Percentiles rank a stretch among this genome's conserved stretches.
These are phyloP conservation scores for Idaea biselata DNA, from an alignment of 2,888 invertebrate species.

Conservation along the genomic window DNA sequence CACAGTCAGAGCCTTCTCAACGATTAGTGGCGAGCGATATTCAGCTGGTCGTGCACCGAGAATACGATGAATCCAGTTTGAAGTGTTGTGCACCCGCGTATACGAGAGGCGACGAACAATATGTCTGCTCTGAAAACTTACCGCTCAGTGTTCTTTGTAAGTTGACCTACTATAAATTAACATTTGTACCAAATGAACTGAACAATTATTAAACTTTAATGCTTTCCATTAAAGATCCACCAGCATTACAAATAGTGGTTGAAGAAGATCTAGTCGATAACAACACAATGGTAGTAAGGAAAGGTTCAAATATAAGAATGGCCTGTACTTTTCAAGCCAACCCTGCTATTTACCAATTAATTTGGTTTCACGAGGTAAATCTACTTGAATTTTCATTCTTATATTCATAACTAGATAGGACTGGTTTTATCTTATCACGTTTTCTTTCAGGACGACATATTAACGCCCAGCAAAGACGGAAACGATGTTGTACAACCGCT, in stretches of 20 bases:
- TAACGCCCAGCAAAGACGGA: constrained; percentile 38
- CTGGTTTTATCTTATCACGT: neutral
- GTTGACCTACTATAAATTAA: constrained; percentile 26
- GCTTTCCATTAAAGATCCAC: constrained; percentile 52
- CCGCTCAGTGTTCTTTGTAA: constrained; percentile 63
- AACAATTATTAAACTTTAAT: neutral
- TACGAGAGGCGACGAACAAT: constrained; percentile 38
- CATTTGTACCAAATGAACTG: neutral
- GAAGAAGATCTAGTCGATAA: constrained; percentile 47
- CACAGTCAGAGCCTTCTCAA: constrained; percentile 58
- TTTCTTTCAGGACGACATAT: constrained; percentile 53
- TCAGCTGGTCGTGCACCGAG: constrained; percentile 44
- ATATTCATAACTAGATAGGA: neutral
- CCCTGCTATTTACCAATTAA: constrained; percentile 56
- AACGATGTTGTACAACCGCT: constrained; percentile 43
- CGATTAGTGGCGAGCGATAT: constrained; percentile 61
- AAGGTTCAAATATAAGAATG: constrained; percentile 56
- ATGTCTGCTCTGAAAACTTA: constrained; percentile 55
- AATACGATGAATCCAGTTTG: constrained; percentile 59
- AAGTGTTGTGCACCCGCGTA: constrained; percentile 67
- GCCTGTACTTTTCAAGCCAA: constrained; percentile 64
- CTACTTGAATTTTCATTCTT: neutral
- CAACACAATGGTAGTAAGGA: constrained; percentile 51
- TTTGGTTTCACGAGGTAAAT: constrained; percentile 65
- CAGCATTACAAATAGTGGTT: constrained; percentile 52